phyloP scores from a whole-genome alignment of 2,888 invertebrate genomes.

The Metopia argyrocephala region DNA sequence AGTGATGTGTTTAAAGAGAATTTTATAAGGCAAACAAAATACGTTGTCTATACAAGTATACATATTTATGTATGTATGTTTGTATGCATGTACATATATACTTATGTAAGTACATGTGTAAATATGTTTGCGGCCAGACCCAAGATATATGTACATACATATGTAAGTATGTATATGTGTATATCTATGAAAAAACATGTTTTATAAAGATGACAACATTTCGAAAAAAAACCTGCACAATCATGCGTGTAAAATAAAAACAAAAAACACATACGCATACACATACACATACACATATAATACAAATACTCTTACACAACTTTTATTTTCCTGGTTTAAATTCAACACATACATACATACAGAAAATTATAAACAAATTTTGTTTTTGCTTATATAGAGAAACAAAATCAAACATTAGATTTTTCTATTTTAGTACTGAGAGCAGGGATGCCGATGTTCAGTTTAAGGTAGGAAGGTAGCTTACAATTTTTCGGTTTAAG shows the following conservation, averaged over 20 bases:
- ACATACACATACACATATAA: not conserved
- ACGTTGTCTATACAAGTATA: not conserved
- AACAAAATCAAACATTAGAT: no score
- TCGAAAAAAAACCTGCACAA: not conserved
- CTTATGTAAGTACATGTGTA: not conserved
- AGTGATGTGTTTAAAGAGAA: not conserved
- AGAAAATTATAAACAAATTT: no score
- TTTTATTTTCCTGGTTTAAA: not conserved
- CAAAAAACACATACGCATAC: not conserved
- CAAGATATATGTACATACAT: no score
- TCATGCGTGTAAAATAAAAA: not conserved
- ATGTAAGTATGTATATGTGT: not conserved
- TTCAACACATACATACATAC: not conserved
- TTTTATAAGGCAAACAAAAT: not conserved
- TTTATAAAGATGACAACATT: constrained; percentile 34
- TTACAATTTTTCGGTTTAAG: no score
- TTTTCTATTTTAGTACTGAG: no score
- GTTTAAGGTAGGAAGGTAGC: no score
- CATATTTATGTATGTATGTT: not conserved
- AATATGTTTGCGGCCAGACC: no score
- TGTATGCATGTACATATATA: no score
- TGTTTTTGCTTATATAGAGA: no score
- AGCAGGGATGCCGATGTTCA: no score
- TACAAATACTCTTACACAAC: not conserved
- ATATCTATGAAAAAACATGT: not conserved